Base-by-base conservation (phyloP, 2,797 vertebrate species). In the Micromesistius poutassou region DNA sequence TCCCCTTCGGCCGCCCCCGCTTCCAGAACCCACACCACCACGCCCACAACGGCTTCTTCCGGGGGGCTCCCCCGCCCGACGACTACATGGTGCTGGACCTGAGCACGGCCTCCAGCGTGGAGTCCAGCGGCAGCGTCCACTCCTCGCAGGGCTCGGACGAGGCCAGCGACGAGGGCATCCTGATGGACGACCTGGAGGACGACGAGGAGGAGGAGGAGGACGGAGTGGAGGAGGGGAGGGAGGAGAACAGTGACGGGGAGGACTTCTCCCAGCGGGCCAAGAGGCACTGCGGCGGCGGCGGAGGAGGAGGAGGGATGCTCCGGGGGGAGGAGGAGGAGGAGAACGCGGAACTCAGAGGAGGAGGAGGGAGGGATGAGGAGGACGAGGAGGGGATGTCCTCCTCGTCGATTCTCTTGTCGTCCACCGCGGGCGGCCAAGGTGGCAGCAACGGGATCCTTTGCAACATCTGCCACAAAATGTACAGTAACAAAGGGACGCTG, bases 401-500 rank as follows among this genome's bases (percentile, higher is more conserved):
- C 78, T 96, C 97, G 71, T 95, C 96, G 76, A 93, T 96, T 89
- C 94, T 95, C 90, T 94, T 93, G 86, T 95, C 93, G 14, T 90
- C 96, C 90, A 93, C 92, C 14, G 91, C 89, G 81, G 94, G 95
- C 90, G 95, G 93, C 91, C 95, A 94, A 74, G 93, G 94, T 85
- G 95, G 94, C 86, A 93, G 93, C 84, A 91, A 94, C 86, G 96
- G 97, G 90, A 96, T 98, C 92, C 94, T 97, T 92, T 99, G 98
- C 94, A 97, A 95, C 94, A 98, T 99, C 93, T 99, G 98, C 94
- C 97, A 97, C 94, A 99, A 99, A 96, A 95, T 97, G 95, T 99
- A 99, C 94, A 99, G 98, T 95, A 99, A 98, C 97, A 99, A 98
- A 93, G 98, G 98, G 89, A 99, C 97, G 33, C 94, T 99, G 91